Percentiles rank a stretch among this genome's conserved stretches.
Conservation (phyloP, 1,140 invertebrate genomes). For the Eueides isabella region DNA sequence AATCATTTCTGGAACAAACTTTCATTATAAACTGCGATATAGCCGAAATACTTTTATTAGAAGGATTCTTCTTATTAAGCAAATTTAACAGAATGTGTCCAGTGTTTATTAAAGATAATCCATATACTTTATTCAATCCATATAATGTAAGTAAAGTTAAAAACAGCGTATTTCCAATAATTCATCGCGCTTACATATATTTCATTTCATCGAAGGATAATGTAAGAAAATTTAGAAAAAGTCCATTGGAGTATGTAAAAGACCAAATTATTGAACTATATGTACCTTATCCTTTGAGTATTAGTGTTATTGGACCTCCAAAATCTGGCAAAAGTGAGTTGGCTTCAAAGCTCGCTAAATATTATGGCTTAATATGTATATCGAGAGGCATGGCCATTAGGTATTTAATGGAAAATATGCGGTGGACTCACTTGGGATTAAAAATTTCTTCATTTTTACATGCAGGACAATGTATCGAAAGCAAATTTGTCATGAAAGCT, state of each 20-base stretch:
- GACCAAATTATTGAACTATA: conserved; percentile 61
- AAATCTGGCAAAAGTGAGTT: conserved; percentile 93
- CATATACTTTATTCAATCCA: conserved; percentile 73
- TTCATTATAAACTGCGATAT: conserved; percentile 78
- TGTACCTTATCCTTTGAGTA: conserved; percentile 84
- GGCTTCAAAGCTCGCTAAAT: conserved; percentile 74
- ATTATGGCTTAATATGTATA: conserved; percentile 79
- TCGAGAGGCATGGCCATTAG: conserved; percentile 79
- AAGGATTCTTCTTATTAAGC: conserved; percentile 83
- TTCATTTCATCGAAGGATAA: conserved; percentile 80
- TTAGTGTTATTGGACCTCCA: conserved; percentile 91
- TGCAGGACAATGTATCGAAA: conserved; percentile 64
- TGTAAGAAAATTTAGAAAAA: conserved; percentile 74
- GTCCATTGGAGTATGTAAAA: conserved; percentile 82
- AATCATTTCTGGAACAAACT: conserved; percentile 82
- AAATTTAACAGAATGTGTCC: conserved; percentile 84
- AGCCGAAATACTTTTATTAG: conserved; percentile 80
- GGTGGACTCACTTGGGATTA: conserved; percentile 73
- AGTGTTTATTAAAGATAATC: conserved; percentile 80
- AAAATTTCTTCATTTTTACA: conserved; percentile 63
- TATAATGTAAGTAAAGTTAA: conserved; percentile 73
- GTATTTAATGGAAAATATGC: conserved; percentile 74
- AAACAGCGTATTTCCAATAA: conserved; percentile 77
- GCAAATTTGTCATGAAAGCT: conserved; percentile 72
- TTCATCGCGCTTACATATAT: conserved; percentile 83